Conservation (phyloP, 2,888 invertebrate species). For the Tipula vernalis region DNA sequence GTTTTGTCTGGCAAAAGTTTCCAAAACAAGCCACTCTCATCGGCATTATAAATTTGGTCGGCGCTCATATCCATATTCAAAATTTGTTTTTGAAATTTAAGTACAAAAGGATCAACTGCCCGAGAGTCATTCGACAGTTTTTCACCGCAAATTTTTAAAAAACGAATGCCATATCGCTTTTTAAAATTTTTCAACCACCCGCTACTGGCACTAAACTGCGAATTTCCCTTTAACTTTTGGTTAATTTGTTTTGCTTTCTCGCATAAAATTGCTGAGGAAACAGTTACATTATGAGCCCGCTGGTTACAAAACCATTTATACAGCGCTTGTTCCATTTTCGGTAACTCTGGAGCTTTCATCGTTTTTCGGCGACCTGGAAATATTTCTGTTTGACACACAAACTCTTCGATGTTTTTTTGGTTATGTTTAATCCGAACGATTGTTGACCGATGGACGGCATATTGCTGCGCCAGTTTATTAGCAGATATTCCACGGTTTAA, state of each 20-base stretch:
- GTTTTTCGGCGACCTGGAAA: conserved; percentile 12
- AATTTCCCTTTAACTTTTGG: conserved; percentile 11
- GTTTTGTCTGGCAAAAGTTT: conserved; percentile 16
- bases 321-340: conserved; percentile 15
- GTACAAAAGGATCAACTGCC: too few relatives aligned
- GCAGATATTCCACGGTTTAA: background rate
- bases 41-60: conserved; percentile 18
- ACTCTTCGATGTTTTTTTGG: too few relatives aligned
- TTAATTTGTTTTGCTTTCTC: conserved; percentile 15
- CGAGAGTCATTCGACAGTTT: too few relatives aligned
- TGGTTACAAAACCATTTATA: conserved; percentile 16
- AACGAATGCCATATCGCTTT: too few relatives aligned
- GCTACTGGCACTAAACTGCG: too few relatives aligned
- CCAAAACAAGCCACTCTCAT: conserved; percentile 18
- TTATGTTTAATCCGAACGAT: background rate
- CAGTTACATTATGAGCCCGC: too few relatives aligned
- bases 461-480: background rate
- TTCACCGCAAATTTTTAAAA: too few relatives aligned
- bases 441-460: background rate
- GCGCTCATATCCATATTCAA: too few relatives aligned
- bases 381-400: too few relatives aligned
- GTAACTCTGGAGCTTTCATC: conserved; percentile 12
- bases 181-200: too few relatives aligned
- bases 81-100: conserved; percentile 8
- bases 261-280: background rate